Percentiles rank a stretch among this genome's conserved stretches.
These are phyloP conservation scores for Anoura caudifer DNA, from an alignment of 2,113 vertebrate genomes.

Conservation along the genomic window DNA sequence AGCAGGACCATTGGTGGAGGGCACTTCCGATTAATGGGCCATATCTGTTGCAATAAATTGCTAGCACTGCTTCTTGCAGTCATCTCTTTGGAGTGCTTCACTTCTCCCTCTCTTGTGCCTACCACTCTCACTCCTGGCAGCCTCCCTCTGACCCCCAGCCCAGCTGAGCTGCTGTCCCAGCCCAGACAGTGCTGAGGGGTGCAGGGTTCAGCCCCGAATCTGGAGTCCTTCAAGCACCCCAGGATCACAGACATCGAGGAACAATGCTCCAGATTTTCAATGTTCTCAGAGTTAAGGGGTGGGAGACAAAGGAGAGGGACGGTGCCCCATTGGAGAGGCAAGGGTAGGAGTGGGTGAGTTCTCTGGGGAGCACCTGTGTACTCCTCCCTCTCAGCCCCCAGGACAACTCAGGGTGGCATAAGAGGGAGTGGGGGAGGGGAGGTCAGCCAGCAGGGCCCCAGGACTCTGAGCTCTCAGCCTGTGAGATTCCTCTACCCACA, in stretches of 20 bases:
- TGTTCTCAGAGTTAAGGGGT: background rate
- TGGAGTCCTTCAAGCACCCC: background rate
- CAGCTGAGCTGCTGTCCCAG: background rate
- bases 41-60: background rate
- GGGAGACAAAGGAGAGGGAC: background rate
- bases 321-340: background rate
- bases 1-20: background rate
- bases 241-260: background rate
- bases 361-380: background rate
- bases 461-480: background rate
- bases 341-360: accelerated
- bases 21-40: background rate
- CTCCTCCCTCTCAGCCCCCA: background rate
- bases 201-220: background rate
- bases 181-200: background rate
- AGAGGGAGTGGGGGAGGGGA: no score
- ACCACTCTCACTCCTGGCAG: background rate
- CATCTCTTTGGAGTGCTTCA: background rate
- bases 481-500: no score
- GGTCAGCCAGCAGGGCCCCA: no score
- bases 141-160: background rate
- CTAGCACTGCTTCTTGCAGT: background rate
- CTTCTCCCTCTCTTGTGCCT: accelerated
- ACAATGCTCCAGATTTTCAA: background rate
- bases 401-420: background rate